These are phyloP conservation scores for Gisinianus flammeolus DNA, from an alignment of 2,888 invertebrate genomes.

Conservation along the genomic window DNA sequence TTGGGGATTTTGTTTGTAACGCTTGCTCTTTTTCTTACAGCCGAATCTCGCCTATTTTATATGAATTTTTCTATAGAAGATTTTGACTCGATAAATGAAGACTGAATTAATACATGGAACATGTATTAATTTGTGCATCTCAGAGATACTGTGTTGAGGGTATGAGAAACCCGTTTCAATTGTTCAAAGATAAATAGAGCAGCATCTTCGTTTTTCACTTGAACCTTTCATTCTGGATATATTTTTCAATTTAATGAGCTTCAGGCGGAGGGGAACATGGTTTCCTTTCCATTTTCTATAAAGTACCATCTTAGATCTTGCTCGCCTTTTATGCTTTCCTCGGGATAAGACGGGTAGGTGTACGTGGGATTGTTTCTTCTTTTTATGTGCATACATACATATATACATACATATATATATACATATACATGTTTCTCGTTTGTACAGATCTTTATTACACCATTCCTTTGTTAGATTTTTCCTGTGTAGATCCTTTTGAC, in stretches of 20 bases:
- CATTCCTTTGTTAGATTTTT: no score
- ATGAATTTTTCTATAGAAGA: not conserved
- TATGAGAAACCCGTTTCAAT: not conserved
- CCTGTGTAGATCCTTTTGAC: no score
- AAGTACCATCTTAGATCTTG: no score
- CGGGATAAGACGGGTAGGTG: no score
- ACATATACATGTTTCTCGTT: no score
- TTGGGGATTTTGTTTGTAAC: not conserved
- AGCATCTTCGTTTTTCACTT: slow-evolving; percentile 28
- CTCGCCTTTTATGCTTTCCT: not conserved
- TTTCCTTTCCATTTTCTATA: slow-evolving; percentile 9
- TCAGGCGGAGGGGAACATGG: slow-evolving; percentile 18
- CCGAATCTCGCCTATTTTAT: not conserved
- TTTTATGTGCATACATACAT: not conserved
- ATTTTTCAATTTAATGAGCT: slow-evolving; percentile 37
- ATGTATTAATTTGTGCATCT: not conserved
- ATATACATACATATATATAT: not conserved
- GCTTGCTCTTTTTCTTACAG: not conserved
- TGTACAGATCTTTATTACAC: no score
- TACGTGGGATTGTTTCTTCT: no score
- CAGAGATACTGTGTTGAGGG: no score
- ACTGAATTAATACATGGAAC: not conserved
- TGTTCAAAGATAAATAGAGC: not conserved
- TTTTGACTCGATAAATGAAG: not conserved
- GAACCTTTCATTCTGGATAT: slow-evolving; percentile 17